Evolutionary conservation across 2,113 vertebrate genomes (phyloP), one percentile per base, ranked within the genome.

Genomic region (Oreotrochilus melanogaster): DNA sequence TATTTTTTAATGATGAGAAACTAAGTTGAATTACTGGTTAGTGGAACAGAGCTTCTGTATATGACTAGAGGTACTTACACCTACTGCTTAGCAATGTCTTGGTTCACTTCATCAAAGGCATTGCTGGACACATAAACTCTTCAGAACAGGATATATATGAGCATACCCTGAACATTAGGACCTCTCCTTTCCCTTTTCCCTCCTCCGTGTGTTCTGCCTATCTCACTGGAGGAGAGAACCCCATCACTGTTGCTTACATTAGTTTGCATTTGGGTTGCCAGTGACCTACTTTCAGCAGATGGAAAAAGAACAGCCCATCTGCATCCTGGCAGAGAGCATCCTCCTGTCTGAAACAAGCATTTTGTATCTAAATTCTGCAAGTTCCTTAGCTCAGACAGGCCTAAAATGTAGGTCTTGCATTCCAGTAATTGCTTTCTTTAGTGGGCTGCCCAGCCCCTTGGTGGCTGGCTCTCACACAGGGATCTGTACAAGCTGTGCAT

Each of bases 251-350:
- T 83, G 54, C 67, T 90, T 54, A 80, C 60, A 43, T 61, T 47
- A 72, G 50, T 31, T 84, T 91, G 12, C 57, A 39, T 90, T 88
- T 70, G 79, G 8, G 37, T 79, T 93, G 64, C n/a, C 5, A 1
- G 47, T 86, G 94, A 96, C 94, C 94, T 95, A 83, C 82, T 96
- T 97, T 78, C 67, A 90, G n/a, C 92, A 94, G 90, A 95, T 86
- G 95, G 79, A 83, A 67, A 64, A 39, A 78, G 82, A 95, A 66
- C 92, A 94, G 43, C 51, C 75, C 89, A 66, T 93, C 92, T 58
- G 62, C 73, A 72, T 51, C 72, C 72, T 73, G 24, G 27, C 39
- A 56, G 54, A 33, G 61, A 25, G 19, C 11, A 10, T 10, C 45
- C 18, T 83, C 14, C 50, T 76, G 78, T 65, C 58, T 62, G 47